These are phyloP conservation scores for Whitmania pigra DNA, from an alignment of 1,140 invertebrate species.

Conservation along the genomic window DNA sequence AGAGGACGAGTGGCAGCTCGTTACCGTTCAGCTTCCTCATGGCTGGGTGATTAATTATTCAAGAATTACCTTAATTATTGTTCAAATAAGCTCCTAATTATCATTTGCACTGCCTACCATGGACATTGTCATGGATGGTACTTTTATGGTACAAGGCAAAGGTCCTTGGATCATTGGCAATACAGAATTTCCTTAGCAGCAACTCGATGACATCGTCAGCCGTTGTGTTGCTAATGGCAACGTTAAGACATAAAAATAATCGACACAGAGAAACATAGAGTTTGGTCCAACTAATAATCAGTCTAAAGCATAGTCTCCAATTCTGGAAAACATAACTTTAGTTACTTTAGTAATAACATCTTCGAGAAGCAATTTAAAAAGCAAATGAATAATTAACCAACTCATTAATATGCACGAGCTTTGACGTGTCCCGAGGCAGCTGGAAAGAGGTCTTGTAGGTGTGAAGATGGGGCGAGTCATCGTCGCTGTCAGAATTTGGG, in stretches of 20 bases:
- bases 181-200: slow-evolving; percentile 50
- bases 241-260: neutral
- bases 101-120: neutral
- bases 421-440: slow-evolving; percentile 49
- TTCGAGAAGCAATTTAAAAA: too few species aligned
- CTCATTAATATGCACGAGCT: slow-evolving; percentile 47
- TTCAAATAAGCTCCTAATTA: neutral
- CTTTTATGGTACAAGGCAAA: slow-evolving; percentile 50
- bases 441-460: slow-evolving; percentile 47
- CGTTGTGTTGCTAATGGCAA: slow-evolving; percentile 42
- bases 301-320: too few species aligned
- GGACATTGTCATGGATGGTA: neutral
- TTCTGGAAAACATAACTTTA: too few species aligned
- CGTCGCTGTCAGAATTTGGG: slow-evolving; percentile 49
- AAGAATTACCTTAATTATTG: neutral
- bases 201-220: slow-evolving; percentile 47
- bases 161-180: slow-evolving; percentile 51
- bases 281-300: neutral
- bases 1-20: slow-evolving; percentile 46
- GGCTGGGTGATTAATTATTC: slow-evolving; percentile 30
- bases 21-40: slow-evolving; percentile 42
- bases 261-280: neutral
- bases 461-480: slow-evolving; percentile 37
- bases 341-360: too few species aligned
- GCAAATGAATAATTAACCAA: slow-evolving; percentile 23